Evolutionary conservation across 2,888 invertebrate species (phyloP), one percentile per base, ranked within the genome.

Genomic region (Epirrita christyi): DNA sequence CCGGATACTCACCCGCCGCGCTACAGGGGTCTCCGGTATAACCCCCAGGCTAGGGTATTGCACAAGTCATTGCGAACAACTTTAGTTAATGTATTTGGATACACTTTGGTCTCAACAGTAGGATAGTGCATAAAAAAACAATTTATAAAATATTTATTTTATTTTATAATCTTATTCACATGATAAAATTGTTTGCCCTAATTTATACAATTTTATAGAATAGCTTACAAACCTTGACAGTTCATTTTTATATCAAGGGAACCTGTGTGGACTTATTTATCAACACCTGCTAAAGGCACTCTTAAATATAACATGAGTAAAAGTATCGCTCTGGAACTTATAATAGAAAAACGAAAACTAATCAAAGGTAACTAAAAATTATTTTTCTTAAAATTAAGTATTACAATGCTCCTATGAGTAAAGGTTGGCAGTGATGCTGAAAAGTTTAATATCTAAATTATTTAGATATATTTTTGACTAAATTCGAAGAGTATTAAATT

Each of bases 331-430:
- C 21, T 4, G 21, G 21, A 32, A 36, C 61, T 61, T 49, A 46
- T 6, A 32, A 52, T 58, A 55, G 61, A 73, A 58, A 57, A 83
- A 84, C 82, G 76, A 72, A 68, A 67, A 71, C 63, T 68, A 59
- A 67, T 63, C 70, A 66, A 51, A 59, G 84, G 85, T 86, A 86
- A 87, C 86, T 81, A 80, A 72, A 29, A 80, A 75, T 79, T 21
- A 3, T 76, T 63, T 68, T 55, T 36, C 40, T 57, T 49, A 51
- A 5, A 47, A 58, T 51, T 65, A 58, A 52, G 61, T 61, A 69
- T 45, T 55, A 49, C 55, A 61, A 67, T 47, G 61, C 59, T 64
- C 47, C 55, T 68, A 70, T 68, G 72, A 70, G 69, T 71, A 61
- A 70, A 59, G 70, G 68, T 75, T 82, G 85, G 85, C 84, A 85